Evolutionary conservation across 92 coral and sea anemone genomes (phyloP).

Genomic region (Epizoanthus scotinus): DNA sequence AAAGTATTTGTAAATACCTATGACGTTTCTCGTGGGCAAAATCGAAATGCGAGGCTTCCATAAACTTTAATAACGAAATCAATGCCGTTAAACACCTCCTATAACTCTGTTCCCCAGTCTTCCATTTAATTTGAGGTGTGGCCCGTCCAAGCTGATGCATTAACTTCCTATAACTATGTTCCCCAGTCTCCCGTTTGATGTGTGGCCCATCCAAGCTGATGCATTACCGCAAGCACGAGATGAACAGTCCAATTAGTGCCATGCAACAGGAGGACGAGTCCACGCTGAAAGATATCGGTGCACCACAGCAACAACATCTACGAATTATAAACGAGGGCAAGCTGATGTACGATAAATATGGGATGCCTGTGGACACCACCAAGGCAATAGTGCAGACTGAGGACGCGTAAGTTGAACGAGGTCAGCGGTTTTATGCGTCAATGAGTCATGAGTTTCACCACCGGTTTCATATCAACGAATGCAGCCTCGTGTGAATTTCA

Average conservation of each 20-base stretch:
- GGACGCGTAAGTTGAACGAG: constrained; percentile 68
- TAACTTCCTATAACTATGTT: neutral
- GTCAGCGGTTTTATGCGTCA: no score
- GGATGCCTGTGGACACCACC: constrained; percentile 73
- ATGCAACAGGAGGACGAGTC: neutral
- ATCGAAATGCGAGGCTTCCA: no score
- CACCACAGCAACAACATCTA: constrained; percentile 35
- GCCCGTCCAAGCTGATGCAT: constrained; percentile 54
- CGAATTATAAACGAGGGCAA: constrained; percentile 53
- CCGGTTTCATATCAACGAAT: no score
- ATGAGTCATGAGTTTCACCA: no score
- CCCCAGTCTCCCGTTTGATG: constrained; percentile 54
- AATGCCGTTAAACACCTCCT: no score
- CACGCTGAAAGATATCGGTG: neutral
- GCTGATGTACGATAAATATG: constrained; percentile 72
- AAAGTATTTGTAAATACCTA: no score
- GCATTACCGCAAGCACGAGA: constrained; percentile 30
- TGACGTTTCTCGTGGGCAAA: no score
- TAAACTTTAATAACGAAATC: no score
- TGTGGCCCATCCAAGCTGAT: constrained; percentile 62
- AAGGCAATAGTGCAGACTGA: constrained; percentile 69
- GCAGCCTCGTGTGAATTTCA: no score
- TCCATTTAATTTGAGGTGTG: constrained; percentile 58
- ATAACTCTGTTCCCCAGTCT: constrained; percentile 28
- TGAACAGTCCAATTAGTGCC: constrained; percentile 3